Evolutionary conservation across 2,888 invertebrate genomes (phyloP), one percentile per base, ranked within the genome.

Genomic region (Ethmia dodecea): DNA sequence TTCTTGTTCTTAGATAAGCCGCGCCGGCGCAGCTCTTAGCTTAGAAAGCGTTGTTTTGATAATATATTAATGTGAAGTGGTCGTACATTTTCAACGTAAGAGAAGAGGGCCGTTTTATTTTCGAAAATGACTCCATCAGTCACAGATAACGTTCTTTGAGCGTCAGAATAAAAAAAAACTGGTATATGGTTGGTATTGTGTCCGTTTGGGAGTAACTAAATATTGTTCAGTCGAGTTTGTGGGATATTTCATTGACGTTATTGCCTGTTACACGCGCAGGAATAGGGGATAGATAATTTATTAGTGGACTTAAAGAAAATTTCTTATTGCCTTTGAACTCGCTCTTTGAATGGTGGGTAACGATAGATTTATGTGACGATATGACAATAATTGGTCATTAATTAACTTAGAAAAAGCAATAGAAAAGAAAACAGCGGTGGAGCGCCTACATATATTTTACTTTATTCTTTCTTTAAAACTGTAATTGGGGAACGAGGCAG

Each of bases 81-180:
- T 65, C 77, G 67, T 79, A 72, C 58, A 66, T 80, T 72, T 69
- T 65, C 68, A 63, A 60, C 45, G 58, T 52, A 51, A 58, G 65
- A 63, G 55, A 44, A 64, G 62, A 70, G 72, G 64, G 69, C 65
- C 60, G 75, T 67, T 80, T 83, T 81, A 84, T 86, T 86, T 84
- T 86, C 68, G 74, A 80, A 72, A 77, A 81, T 80, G 72, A 70
- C 77, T 68, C 72, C 79, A 84, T 83, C 72, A 76, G 56, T 86
- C 81, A 83, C 73, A 52, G 77, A 74, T 80, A 81, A 81, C 68
- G 77, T 60, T 55, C 59, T 56, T 51, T 50, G 50, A 55, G 62
- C 61, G 70, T 61, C 58, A 71, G 65, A 72, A 75, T 70, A 46
- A 32, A 75, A 61, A 57, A 62, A 55, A 76, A 64, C 71, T 64